Evolutionary conservation across 1,140 invertebrate species (phyloP).

Genomic region (Elymnias hypermnestra): DNA sequence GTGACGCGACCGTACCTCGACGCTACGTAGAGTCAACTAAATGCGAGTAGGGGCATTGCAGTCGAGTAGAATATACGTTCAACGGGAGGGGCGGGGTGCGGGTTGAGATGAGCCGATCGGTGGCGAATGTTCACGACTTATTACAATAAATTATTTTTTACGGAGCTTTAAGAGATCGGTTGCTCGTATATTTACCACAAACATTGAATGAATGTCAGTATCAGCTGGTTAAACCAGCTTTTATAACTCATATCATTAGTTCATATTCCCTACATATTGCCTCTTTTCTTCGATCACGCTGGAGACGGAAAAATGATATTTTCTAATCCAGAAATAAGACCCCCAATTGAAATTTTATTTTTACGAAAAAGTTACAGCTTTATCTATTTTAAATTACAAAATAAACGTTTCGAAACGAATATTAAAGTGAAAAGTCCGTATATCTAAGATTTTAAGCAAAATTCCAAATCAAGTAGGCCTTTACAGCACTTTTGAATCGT

Average conservation of each 20-base stretch:
- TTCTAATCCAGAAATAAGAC: no score
- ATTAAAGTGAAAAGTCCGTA: no score
- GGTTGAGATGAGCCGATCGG: slow-evolving; percentile 56
- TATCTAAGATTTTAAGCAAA: no score
- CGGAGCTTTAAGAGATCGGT: slow-evolving; percentile 55
- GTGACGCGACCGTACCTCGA: slow-evolving; percentile 61
- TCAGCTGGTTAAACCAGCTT: slow-evolving; percentile 32
- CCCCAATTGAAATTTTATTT: no score
- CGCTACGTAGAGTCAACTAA: slow-evolving; percentile 66
- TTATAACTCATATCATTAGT: not conserved
- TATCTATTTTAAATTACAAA: no score
- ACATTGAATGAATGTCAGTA: slow-evolving; percentile 47
- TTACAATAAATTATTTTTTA: slow-evolving; percentile 75
- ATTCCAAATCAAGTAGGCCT: no score
- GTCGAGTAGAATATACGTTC: slow-evolving; percentile 60
- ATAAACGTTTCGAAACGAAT: no score
- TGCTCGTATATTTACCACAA: slow-evolving; percentile 42
- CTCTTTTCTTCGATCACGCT: no score
- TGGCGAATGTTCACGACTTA: slow-evolving; percentile 71
- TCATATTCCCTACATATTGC: not conserved
- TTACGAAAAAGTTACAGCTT: no score
- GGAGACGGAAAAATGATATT: no score
- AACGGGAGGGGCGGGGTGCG: slow-evolving; percentile 38
- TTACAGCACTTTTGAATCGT: no score
- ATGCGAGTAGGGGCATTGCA: slow-evolving; percentile 63